Evolutionary conservation across 2,888 invertebrate genomes (phyloP).

Genomic region (Athalia circularis): DNA sequence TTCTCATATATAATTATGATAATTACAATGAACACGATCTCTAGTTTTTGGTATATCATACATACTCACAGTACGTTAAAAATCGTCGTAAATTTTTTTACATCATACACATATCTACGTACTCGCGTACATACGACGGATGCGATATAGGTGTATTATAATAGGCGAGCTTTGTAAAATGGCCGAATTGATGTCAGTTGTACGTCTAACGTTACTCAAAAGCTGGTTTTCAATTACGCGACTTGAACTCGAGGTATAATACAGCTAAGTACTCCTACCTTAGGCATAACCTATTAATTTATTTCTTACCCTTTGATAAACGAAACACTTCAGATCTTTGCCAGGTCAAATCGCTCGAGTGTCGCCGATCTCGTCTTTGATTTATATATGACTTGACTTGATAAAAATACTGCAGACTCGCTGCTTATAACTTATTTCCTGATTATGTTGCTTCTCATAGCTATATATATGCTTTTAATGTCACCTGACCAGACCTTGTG

Average conservation of each 20-base stretch:
- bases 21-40: no score
- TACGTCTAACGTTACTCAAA: background rate
- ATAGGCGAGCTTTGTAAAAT: no score
- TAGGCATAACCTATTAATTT: conserved; percentile 26
- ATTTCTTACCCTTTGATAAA: conserved; percentile 32
- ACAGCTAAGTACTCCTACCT: no score
- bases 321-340: background rate
- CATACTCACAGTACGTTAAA: no score
- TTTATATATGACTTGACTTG: background rate
- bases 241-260: conserved; percentile 23
- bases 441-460: background rate
- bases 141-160: no score
- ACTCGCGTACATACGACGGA: no score
- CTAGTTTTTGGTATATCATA: no score
- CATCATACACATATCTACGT: no score
- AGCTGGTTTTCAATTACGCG: conserved; percentile 34
- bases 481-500: background rate
- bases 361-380: background rate
- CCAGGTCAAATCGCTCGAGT: background rate
- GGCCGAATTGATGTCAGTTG: conserved; percentile 1
- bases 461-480: background rate
- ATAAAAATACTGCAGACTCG: background rate
- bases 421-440: background rate
- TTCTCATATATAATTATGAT: no score
- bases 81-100: no score